These are phyloP conservation scores for Prenolepis imparis DNA, from an alignment of 2,888 invertebrate genomes.

Conservation along the genomic window DNA sequence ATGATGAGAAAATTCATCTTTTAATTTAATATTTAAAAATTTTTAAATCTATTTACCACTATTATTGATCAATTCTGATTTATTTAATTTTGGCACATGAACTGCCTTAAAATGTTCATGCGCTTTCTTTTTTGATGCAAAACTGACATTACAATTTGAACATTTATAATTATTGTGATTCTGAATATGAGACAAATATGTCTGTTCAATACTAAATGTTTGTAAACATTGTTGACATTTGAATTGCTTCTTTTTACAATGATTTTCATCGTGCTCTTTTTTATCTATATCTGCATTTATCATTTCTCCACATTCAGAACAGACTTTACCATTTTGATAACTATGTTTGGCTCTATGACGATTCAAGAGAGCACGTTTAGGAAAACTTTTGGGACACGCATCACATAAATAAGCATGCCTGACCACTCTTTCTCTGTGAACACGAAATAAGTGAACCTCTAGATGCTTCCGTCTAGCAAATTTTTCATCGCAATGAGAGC, in stretches of 20 bases:
- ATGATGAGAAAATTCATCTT: background rate
- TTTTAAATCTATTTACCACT: conserved; percentile 65
- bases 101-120: conserved; percentile 75
- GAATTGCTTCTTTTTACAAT: conserved; percentile 79
- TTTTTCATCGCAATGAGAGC: conserved; percentile 82
- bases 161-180: conserved; percentile 84
- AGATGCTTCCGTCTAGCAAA: conserved; percentile 82
- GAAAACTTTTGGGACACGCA: conserved; percentile 76
- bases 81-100: conserved; percentile 69
- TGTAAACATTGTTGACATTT: conserved; percentile 81
- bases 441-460: conserved; percentile 81
- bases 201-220: conserved; percentile 81
- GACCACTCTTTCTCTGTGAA: conserved; percentile 78
- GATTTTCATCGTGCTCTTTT: conserved; percentile 78
- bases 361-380: conserved; percentile 77
- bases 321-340: conserved; percentile 80
- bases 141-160: conserved; percentile 80
- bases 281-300: conserved; percentile 76
- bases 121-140: conserved; percentile 80
- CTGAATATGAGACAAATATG: conserved; percentile 82
- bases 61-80: conserved; percentile 58
- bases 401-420: conserved; percentile 77
- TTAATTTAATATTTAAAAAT: background rate
- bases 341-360: conserved; percentile 81
- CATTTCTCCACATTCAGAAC: conserved; percentile 82